These are phyloP conservation scores for Sorex maritimensis DNA, from an alignment of 2,797 vertebrate genomes.

Conservation along the genomic window DNA sequence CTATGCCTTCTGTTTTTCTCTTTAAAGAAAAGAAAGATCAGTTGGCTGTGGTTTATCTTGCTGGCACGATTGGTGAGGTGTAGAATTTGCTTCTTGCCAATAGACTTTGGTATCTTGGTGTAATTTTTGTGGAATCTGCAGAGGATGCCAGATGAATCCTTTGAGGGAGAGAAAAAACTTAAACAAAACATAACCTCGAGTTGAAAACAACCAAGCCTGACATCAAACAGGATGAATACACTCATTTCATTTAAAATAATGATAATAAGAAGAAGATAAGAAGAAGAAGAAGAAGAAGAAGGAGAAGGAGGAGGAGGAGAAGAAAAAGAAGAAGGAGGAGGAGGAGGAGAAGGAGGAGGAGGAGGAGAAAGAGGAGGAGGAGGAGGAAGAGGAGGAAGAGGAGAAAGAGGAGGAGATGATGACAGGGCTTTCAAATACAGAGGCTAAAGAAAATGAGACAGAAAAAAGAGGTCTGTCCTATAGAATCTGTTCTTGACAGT, in stretches of 20 bases:
- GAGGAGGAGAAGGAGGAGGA: too few species aligned
- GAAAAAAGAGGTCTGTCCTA: not conserved
- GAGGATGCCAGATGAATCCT: slow-evolving; percentile 60
- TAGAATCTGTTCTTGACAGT: not conserved
- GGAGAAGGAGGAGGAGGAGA: too few species aligned
- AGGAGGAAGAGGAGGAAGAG: too few species aligned
- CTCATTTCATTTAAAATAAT: slow-evolving; percentile 78
- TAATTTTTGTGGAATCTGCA: slow-evolving; percentile 57
- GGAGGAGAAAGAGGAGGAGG: too few species aligned
- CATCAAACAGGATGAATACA: slow-evolving; percentile 58
- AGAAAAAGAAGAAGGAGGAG: too few species aligned
- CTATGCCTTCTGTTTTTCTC: not conserved
- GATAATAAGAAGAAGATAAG: not conserved
- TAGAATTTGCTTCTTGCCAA: slow-evolving; percentile 38
- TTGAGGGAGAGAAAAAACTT: slow-evolving; percentile 30
- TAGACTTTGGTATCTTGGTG: not conserved
- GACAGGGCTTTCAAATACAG: slow-evolving; percentile 38
- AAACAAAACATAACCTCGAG: not conserved
- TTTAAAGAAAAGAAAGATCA: slow-evolving; percentile 33
- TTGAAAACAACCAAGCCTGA: slow-evolving; percentile 4
- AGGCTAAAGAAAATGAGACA: slow-evolving; percentile 30
- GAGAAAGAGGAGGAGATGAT: too few species aligned
- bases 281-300: too few species aligned
- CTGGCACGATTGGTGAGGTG: slow-evolving; percentile 23
- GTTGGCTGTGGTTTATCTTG: slow-evolving; percentile 3